Evolutionary conservation across 2,797 vertebrate genomes (phyloP).

Genomic region (Benthosema pterotum): DNA sequence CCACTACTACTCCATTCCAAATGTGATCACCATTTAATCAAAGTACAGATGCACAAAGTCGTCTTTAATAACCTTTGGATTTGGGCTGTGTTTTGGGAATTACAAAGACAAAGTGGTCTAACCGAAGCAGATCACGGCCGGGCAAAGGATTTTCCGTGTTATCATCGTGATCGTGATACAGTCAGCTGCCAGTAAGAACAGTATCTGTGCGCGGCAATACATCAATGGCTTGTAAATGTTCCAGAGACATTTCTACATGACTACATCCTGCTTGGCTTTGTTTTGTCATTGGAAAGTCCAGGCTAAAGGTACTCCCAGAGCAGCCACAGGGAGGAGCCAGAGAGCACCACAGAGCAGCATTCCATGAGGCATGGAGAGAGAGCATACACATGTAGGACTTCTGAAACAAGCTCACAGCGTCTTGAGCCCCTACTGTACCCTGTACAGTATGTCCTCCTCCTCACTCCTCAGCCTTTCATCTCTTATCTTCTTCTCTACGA

Average conservation of each 20-base stretch:
- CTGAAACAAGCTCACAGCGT: slow-evolving; percentile 67
- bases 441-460: slow-evolving; percentile 65
- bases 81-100: slow-evolving; percentile 81
- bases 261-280: slow-evolving; percentile 15
- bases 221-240: slow-evolving; percentile 50
- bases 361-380: slow-evolving; percentile 13
- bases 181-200: slow-evolving; percentile 49
- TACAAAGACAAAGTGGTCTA: slow-evolving; percentile 77
- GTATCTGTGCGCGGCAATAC: slow-evolving; percentile 45
- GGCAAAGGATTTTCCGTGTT: slow-evolving; percentile 75
- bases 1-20: slow-evolving; percentile 66
- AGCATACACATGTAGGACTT: slow-evolving; percentile 55
- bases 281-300: slow-evolving; percentile 22
- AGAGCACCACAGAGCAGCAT: slow-evolving; percentile 40
- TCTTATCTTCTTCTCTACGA: slow-evolving; percentile 70
- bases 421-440: slow-evolving; percentile 63
- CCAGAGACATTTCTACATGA: slow-evolving; percentile 20
- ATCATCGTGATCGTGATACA: slow-evolving; percentile 73
- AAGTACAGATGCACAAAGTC: slow-evolving; percentile 81
- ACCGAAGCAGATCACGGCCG: slow-evolving; percentile 77
- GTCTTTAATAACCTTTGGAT: slow-evolving; percentile 83
- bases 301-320: slow-evolving; percentile 13
- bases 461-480: slow-evolving; percentile 71
- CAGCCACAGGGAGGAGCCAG: slow-evolving; percentile 71
- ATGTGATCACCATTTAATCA: slow-evolving; percentile 82